These are phyloP conservation scores for Salvator merianae DNA, from an alignment of 2,113 vertebrate genomes.

Conservation along the genomic window DNA sequence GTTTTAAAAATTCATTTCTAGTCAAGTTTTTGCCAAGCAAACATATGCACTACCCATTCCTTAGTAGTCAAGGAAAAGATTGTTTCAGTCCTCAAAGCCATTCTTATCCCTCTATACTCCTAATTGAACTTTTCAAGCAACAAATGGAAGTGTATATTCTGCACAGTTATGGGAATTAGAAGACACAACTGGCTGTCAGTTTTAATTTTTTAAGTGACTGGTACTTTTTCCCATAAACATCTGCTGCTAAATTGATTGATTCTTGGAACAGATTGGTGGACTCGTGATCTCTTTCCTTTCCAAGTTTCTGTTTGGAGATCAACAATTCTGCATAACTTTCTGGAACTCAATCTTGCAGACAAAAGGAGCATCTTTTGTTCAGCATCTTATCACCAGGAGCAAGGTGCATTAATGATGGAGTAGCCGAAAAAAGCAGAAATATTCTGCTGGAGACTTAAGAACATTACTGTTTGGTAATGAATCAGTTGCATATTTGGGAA, in stretches of 20 bases:
- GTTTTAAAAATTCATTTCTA: no score
- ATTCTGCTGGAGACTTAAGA: no score
- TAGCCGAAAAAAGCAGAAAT: no score
- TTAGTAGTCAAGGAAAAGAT: no score
- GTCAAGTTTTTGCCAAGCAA: no score
- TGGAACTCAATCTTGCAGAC: not conserved
- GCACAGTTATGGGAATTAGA: slow-evolving; percentile 55
- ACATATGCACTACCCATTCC: no score
- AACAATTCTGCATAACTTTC: slow-evolving; percentile 15
- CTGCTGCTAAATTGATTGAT: slow-evolving; percentile 53
- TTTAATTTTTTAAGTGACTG: slow-evolving; percentile 60
- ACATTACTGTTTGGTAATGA: not conserved
- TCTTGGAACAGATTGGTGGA: slow-evolving; percentile 41
- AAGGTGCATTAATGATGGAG: no score
- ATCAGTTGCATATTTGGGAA: not conserved
- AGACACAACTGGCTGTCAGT: slow-evolving; percentile 49
- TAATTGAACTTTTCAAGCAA: slow-evolving; percentile 15
- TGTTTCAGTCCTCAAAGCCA: no score
- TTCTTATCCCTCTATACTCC: not conserved
- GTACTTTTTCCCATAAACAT: slow-evolving; percentile 45
- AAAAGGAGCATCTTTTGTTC: not conserved
- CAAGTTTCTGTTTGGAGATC: slow-evolving; percentile 34
- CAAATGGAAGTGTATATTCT: slow-evolving; percentile 34
- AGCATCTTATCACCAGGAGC: not conserved
- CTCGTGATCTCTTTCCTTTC: slow-evolving; percentile 43